Evolutionary conservation across 2,888 invertebrate species (phyloP).

Genomic region (Syrphus vitripennis): DNA sequence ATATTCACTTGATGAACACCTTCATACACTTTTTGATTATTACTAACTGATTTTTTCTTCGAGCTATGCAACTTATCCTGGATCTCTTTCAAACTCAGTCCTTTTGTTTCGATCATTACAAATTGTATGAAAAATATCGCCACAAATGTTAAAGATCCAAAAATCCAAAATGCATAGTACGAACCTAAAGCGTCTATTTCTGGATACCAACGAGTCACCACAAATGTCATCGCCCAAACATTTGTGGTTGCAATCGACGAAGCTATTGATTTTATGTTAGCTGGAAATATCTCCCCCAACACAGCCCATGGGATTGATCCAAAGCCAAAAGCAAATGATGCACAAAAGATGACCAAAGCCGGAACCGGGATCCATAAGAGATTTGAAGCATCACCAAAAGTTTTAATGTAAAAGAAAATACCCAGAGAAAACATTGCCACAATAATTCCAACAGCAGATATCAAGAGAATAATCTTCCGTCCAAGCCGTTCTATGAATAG

Average conservation of each 20-base stretch:
- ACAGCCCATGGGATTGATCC: slow-evolving; percentile 92
- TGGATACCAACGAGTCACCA: slow-evolving; percentile 88
- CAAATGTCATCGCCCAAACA: slow-evolving; percentile 89
- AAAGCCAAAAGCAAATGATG: slow-evolving; percentile 88
- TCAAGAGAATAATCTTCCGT: slow-evolving; percentile 86
- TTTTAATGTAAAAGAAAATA: slow-evolving; percentile 85
- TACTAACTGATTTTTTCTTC: slow-evolving; percentile 64
- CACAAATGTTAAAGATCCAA: slow-evolving; percentile 84
- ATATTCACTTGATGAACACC: neutral
- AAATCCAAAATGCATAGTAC: slow-evolving; percentile 88
- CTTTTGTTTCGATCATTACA: slow-evolving; percentile 93
- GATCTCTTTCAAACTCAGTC: slow-evolving; percentile 92
- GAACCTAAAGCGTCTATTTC: slow-evolving; percentile 85
- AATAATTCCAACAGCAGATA: slow-evolving; percentile 87
- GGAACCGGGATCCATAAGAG: slow-evolving; percentile 88
- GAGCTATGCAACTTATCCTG: slow-evolving; percentile 86
- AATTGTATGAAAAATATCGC: slow-evolving; percentile 88
- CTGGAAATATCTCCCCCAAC: slow-evolving; percentile 90
- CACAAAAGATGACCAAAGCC: slow-evolving; percentile 87
- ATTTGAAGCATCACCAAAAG: slow-evolving; percentile 78
- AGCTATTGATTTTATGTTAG: slow-evolving; percentile 88
- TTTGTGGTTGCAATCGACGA: slow-evolving; percentile 88
- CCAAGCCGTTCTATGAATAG: slow-evolving; percentile 90
- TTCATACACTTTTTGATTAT: neutral
- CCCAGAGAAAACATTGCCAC: slow-evolving; percentile 84